phyloP scores from a whole-genome alignment of 2,113 vertebrate genomes.

The Hyperoodon ampullatus region DNA sequence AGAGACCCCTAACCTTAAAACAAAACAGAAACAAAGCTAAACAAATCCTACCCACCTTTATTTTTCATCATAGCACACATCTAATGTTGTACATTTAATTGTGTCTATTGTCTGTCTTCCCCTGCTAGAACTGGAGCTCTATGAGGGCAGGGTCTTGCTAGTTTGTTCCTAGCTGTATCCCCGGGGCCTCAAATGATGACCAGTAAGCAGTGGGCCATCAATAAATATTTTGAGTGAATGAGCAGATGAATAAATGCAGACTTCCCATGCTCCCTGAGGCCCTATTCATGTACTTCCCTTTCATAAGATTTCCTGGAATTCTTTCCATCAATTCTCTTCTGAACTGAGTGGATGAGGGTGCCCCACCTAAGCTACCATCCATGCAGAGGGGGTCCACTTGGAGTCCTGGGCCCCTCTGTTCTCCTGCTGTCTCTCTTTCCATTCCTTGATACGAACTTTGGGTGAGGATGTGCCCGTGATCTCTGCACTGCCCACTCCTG shows the following conservation, averaged over 20 bases:
- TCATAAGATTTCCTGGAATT: background rate
- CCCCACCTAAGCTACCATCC: background rate
- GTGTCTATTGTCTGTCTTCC: background rate
- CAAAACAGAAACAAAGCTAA: background rate
- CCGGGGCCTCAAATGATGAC: background rate
- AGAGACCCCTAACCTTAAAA: background rate
- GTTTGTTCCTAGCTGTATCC: background rate
- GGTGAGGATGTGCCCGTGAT: background rate
- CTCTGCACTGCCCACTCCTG: background rate
- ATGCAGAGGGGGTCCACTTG: accelerated
- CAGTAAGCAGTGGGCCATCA: background rate
- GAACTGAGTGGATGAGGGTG: background rate
- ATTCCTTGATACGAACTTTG: background rate
- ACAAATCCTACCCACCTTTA: background rate
- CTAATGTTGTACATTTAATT: background rate
- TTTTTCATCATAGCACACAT: background rate
- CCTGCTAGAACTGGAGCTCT: background rate
- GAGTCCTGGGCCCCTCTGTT: background rate
- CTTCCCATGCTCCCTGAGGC: background rate
- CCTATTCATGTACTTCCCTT: background rate
- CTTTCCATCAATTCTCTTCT: background rate
- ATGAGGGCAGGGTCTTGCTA: background rate
- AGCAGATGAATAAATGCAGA: background rate
- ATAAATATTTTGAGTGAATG: background rate
- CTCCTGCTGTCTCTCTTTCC: background rate